These are phyloP conservation scores for Archilochus colubris DNA, from an alignment of 2,113 vertebrate genomes.

Conservation along the genomic window DNA sequence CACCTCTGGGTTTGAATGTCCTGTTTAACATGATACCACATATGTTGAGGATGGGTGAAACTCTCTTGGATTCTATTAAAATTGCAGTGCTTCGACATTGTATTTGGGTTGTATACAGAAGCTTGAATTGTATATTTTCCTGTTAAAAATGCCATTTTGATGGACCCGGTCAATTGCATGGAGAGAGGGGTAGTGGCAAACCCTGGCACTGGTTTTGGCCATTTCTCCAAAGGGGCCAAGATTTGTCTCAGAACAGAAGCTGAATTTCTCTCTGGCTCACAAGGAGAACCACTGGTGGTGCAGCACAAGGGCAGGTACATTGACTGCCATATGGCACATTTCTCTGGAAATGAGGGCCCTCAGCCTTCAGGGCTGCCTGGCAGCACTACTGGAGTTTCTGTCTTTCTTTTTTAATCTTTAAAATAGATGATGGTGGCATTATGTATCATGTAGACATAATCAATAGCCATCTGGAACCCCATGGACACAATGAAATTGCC, in stretches of 20 bases:
- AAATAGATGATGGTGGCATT: constrained; percentile 28
- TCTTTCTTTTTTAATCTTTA: constrained; percentile 14
- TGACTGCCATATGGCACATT: neutral
- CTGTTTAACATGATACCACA: neutral
- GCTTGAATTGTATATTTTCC: neutral
- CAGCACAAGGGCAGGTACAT: neutral
- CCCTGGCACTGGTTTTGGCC: neutral
- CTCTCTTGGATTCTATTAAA: neutral
- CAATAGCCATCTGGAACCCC: constrained; percentile 51
- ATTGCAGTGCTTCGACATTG: neutral
- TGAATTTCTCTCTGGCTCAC: neutral
- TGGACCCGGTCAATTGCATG: neutral
- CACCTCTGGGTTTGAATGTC: neutral
- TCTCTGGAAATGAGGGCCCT: neutral
- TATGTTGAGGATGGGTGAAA: neutral
- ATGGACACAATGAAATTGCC: constrained; percentile 49
- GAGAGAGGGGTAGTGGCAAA: neutral
- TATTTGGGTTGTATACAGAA: neutral
- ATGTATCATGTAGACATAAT: constrained; percentile 42
- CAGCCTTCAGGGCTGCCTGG: neutral
- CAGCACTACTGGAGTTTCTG: neutral
- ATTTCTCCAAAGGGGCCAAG: neutral
- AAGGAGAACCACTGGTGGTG: neutral
- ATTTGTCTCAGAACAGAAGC: neutral
- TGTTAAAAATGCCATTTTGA: neutral